Percentiles rank a stretch among this genome's conserved stretches.
Evolutionary conservation across 2,113 vertebrate genomes (phyloP).

Genomic region (Motacilla tschutschensis): DNA sequence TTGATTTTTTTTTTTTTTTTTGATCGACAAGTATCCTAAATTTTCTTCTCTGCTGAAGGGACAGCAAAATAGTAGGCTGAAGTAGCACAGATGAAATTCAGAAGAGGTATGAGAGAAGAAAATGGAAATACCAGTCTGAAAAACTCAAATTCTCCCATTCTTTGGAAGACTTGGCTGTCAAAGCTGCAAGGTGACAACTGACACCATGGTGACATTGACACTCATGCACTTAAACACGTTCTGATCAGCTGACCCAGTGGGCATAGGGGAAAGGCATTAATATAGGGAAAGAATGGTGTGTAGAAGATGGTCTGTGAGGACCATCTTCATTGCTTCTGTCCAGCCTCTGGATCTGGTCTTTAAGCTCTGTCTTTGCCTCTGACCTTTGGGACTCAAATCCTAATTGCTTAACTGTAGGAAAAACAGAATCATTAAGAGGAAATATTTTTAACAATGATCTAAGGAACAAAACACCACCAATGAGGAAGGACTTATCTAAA

Average conservation of each 20-base stretch:
- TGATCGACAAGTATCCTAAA: neutral
- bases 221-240: fast-evolving
- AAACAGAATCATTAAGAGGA: neutral
- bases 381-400: neutral
- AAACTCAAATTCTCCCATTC: neutral
- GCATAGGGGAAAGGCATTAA: neutral
- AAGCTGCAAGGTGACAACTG: neutral
- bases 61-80: neutral
- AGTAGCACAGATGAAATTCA: neutral
- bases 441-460: slow-evolving; percentile 19
- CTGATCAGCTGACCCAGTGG: neutral
- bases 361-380: neutral
- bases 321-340: neutral
- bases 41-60: neutral
- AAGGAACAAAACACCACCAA: neutral
- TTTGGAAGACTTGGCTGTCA: neutral
- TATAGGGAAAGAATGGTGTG: fast-evolving
- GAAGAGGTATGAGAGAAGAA: neutral
- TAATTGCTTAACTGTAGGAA: neutral
- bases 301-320: neutral
- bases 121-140: neutral
- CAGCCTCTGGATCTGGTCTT: neutral
- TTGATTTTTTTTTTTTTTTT: neutral
- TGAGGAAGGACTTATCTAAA: slow-evolving; percentile 24
- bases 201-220: fast-evolving